Evolutionary conservation across 2,113 vertebrate species (phyloP).

Genomic region (Ceyx melanurus): DNA sequence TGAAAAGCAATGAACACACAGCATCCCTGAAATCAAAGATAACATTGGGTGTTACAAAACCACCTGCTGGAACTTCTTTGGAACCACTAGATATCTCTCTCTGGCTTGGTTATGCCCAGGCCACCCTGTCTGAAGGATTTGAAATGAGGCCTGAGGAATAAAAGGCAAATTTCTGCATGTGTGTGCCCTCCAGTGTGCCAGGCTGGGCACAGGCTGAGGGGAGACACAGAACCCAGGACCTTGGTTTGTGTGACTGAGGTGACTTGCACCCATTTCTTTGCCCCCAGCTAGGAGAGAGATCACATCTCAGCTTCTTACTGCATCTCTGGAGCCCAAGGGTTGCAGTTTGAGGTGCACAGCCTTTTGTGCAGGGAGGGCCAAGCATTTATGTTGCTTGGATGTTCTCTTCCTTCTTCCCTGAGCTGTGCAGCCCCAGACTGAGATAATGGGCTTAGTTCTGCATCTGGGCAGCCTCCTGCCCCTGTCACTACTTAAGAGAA

Average conservation of each 20-base stretch:
- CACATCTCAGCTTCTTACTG: not conserved
- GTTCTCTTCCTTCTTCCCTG: not conserved
- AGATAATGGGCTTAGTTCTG: not conserved
- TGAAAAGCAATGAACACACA: not conserved
- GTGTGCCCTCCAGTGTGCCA: not conserved
- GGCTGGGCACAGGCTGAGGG: not conserved
- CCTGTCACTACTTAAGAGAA: not conserved
- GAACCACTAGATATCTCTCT: not conserved
- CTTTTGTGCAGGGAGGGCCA: not conserved
- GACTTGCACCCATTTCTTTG: not conserved
- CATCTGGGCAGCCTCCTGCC: not conserved
- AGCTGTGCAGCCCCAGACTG: not conserved
- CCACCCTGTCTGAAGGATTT: not conserved
- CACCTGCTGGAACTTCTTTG: not conserved
- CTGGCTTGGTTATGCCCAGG: not conserved
- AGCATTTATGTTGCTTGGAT: not conserved
- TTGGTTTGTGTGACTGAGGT: not conserved
- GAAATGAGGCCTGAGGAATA: not conserved
- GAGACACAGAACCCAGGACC: not conserved
- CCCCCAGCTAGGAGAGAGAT: not conserved
- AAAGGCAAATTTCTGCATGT: not conserved
- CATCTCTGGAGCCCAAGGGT: not conserved
- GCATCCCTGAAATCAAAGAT: not conserved
- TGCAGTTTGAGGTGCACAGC: not conserved
- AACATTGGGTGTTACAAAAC: not conserved